Conservation (phyloP, 1,140 invertebrate genomes). For the Aphelenchoides besseyi region DNA sequence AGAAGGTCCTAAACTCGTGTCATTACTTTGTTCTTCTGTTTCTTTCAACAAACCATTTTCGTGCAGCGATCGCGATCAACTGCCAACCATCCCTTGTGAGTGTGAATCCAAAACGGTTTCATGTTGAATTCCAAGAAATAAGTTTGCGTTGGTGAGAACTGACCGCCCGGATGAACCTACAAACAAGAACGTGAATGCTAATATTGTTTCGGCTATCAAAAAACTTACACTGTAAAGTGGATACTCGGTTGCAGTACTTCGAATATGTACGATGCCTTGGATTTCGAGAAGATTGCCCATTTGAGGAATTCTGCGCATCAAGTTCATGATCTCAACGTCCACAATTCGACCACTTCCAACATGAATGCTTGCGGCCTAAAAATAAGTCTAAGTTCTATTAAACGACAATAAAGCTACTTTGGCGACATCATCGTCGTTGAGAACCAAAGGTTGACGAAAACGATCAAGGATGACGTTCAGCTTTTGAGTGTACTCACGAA, state of each 20-base stretch:
- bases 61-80: background rate
- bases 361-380: background rate
- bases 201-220: no score
- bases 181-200: background rate
- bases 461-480: background rate
- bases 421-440: background rate
- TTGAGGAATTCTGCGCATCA: background rate
- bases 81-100: background rate
- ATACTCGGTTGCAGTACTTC: background rate
- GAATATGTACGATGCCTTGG: background rate
- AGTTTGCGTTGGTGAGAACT: background rate
- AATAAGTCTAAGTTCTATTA: background rate
- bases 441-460: background rate
- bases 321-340: background rate
- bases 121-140: background rate
- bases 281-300: background rate
- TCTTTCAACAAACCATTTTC: background rate
- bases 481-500: background rate
- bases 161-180: background rate
- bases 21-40: background rate
- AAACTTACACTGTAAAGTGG: background rate
- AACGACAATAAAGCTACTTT: background rate
- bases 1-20: background rate
- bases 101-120: background rate
- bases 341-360: background rate